Evolutionary conservation across 2,797 vertebrate species (phyloP).

Genomic region (Halcyon smyrnensis): DNA sequence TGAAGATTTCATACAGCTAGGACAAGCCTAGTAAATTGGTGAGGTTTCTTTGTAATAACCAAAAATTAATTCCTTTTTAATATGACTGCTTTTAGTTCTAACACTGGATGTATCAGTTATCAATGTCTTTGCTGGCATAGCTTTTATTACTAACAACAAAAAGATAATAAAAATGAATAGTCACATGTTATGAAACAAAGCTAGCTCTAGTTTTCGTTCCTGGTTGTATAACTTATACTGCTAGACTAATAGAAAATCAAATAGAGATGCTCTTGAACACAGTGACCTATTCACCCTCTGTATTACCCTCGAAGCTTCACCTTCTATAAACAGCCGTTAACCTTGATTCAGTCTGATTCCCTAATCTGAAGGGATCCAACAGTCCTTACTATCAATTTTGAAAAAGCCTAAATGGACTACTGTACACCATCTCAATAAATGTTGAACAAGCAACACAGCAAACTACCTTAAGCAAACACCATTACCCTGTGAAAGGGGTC

Average conservation of each 20-base stretch:
- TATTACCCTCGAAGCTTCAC: constrained; percentile 33
- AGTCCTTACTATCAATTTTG: constrained; percentile 37
- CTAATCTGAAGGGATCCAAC: constrained; percentile 31
- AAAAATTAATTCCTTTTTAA: constrained; percentile 17
- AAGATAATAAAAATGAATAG: background rate
- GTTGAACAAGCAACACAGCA: constrained; percentile 4
- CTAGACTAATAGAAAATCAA: constrained; percentile 33
- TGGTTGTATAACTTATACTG: background rate
- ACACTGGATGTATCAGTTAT: background rate
- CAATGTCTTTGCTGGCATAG: background rate
- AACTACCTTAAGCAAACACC: background rate
- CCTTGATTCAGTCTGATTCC: background rate
- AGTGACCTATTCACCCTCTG: constrained; percentile 28
- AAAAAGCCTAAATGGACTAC: background rate
- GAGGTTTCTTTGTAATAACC: constrained; percentile 1
- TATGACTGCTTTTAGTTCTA: constrained; percentile 22
- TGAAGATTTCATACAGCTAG: background rate
- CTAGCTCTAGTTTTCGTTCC: background rate
- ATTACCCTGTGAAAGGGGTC: background rate
- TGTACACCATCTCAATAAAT: background rate
- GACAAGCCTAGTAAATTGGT: constrained; percentile 24
- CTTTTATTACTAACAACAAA: background rate
- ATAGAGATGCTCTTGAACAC: constrained; percentile 28
- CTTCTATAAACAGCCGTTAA: constrained; percentile 61
- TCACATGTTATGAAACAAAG: background rate